These are phyloP conservation scores for Bubo blakistoni DNA, from an alignment of 2,113 vertebrate genomes.

Conservation along the genomic window DNA sequence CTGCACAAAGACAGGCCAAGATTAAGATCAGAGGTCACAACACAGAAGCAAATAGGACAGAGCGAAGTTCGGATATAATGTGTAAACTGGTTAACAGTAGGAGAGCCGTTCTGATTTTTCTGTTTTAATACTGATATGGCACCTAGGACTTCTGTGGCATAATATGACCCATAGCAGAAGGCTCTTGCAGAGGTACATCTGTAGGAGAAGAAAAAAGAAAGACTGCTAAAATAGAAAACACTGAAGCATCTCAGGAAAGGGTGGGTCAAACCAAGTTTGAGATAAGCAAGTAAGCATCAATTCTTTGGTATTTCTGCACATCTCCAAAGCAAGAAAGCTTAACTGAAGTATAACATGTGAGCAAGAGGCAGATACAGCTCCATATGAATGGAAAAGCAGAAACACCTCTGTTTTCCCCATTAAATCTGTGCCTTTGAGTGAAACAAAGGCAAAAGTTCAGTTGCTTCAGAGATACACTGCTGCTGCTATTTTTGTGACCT, in stretches of 20 bases:
- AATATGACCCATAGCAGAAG: background rate
- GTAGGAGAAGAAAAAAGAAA: fast-evolving
- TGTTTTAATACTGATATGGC: background rate
- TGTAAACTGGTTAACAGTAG: background rate
- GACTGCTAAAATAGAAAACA: conserved; percentile 8
- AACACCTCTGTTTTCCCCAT: background rate
- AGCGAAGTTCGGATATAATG: background rate
- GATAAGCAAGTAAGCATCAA: conserved; percentile 6
- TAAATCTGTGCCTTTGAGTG: background rate
- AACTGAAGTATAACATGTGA: background rate
- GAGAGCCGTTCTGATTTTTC: background rate
- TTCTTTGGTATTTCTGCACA: background rate
- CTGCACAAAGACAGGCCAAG: background rate
- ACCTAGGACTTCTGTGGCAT: background rate
- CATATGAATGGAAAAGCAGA: background rate
- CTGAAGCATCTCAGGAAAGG: conserved; percentile 50
- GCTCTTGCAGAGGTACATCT: background rate
- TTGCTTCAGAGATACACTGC: background rate
- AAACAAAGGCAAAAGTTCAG: background rate
- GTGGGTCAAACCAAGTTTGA: background rate
- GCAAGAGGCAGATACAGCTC: background rate
- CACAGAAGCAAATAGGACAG: background rate
- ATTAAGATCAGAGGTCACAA: conserved; percentile 54
- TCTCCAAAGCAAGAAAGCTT: background rate
- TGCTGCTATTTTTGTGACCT: background rate